Evolutionary conservation across 2,113 vertebrate species (phyloP).

Genomic region (Cervus canadensis): DNA sequence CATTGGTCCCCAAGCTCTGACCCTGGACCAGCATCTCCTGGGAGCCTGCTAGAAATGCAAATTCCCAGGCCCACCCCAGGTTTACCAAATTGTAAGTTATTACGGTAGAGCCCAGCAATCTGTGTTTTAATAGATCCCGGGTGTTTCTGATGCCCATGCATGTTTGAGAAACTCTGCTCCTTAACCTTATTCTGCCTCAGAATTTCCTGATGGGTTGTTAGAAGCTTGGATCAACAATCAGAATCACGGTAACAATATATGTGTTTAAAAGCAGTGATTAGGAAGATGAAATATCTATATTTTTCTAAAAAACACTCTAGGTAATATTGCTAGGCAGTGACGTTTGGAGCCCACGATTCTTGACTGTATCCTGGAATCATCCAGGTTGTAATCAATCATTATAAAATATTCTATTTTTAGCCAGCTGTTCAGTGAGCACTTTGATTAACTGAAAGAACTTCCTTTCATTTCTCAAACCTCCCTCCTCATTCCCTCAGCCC

Average conservation of each 20-base stretch:
- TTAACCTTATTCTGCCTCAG: background rate
- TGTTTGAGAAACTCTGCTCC: background rate
- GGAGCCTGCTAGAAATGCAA: background rate
- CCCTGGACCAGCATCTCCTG: background rate
- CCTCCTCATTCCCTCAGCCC: background rate
- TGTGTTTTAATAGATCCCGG: background rate
- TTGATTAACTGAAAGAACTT: background rate
- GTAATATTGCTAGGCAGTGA: background rate
- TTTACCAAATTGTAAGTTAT: background rate
- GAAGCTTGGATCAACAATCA: background rate
- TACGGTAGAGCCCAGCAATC: background rate
- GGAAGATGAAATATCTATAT: background rate
- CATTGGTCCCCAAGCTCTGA: background rate
- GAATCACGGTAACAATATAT: background rate
- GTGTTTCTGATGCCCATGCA: background rate
- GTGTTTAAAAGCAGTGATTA: background rate
- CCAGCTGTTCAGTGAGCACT: background rate
- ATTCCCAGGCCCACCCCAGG: background rate
- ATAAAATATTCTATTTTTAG: constrained; percentile 13
- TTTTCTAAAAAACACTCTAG: background rate
- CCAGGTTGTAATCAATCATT: constrained; percentile 11
- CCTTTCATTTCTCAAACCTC: background rate
- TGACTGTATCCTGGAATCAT: background rate
- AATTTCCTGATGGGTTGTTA: background rate
- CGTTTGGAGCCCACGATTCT: background rate